These are phyloP conservation scores for Myopa tessellatipennis DNA, from an alignment of 2,888 invertebrate species.

Conservation along the genomic window DNA sequence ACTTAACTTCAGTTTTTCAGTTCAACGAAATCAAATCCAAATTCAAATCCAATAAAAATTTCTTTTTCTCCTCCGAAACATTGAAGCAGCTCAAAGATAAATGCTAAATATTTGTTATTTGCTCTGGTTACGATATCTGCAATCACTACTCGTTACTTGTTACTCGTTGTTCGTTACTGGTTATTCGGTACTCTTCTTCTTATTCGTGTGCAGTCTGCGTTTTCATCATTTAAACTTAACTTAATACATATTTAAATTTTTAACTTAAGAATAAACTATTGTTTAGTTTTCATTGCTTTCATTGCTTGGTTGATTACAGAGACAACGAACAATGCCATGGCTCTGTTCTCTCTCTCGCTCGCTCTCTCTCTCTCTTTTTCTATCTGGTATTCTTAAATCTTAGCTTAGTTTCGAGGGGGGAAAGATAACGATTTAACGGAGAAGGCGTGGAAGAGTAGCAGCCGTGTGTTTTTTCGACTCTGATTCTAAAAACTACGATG, in stretches of 20 bases:
- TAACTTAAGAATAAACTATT: conserved; percentile 27
- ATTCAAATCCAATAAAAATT: too few species aligned
- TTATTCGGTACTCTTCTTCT: neutral
- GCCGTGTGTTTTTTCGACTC: too few species aligned
- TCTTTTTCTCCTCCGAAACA: neutral
- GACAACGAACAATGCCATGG: too few species aligned
- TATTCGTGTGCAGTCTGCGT: neutral
- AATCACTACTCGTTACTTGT: neutral
- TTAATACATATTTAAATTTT: conserved; percentile 16
- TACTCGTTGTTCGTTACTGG: neutral
- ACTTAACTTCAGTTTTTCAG: neutral
- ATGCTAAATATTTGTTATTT: conserved; percentile 28
- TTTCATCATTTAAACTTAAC: conserved; percentile 4
- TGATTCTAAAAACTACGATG: too few species aligned
- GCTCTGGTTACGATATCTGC: neutral
- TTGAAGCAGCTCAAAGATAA: conserved; percentile 26
- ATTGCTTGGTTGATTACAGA: too few species aligned
- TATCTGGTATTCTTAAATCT: too few species aligned
- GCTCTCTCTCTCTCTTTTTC: too few species aligned
- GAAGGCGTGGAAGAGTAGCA: neutral
- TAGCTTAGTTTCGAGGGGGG: too few species aligned
- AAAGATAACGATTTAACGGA: neutral
- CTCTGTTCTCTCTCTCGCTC: too few species aligned
- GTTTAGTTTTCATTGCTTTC: too few species aligned
- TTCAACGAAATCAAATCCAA: neutral